These are phyloP conservation scores for Macrotis lagotis DNA, from an alignment of 2,113 vertebrate genomes.

Conservation along the genomic window DNA sequence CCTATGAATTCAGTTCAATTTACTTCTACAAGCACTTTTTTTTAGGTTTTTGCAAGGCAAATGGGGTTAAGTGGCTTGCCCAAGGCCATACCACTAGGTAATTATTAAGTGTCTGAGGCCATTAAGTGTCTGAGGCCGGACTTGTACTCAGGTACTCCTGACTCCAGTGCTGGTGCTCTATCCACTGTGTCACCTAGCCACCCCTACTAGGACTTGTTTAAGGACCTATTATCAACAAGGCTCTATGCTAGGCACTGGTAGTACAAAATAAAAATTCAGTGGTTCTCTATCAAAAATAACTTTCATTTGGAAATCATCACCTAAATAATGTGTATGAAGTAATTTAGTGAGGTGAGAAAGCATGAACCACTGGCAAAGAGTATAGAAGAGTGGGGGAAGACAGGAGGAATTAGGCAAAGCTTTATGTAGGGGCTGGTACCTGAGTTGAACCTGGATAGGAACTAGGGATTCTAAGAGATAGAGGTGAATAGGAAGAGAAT, in stretches of 20 bases:
- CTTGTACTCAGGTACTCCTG: too few relatives aligned
- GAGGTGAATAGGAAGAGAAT: background rate
- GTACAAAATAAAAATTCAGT: background rate
- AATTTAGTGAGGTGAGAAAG: background rate
- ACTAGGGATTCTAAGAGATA: background rate
- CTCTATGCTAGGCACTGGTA: background rate
- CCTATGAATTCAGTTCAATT: background rate
- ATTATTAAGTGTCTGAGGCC: too few relatives aligned
- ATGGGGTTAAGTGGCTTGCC: too few relatives aligned
- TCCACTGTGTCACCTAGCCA: too few relatives aligned
- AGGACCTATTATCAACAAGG: background rate
- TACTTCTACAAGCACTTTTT: background rate
- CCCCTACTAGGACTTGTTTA: too few relatives aligned
- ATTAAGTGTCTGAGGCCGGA: too few relatives aligned
- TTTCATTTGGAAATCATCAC: background rate
- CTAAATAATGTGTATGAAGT: background rate
- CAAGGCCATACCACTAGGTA: too few relatives aligned
- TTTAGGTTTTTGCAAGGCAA: too few relatives aligned
- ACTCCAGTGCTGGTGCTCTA: too few relatives aligned
- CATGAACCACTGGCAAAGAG: background rate
- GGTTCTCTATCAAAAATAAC: background rate
- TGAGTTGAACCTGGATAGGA: background rate
- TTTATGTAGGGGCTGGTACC: background rate
- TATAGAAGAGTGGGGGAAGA: background rate
- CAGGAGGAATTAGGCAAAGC: background rate